These are phyloP conservation scores for Noctua janthe DNA, from an alignment of 2,888 invertebrate species.

Conservation along the genomic window DNA sequence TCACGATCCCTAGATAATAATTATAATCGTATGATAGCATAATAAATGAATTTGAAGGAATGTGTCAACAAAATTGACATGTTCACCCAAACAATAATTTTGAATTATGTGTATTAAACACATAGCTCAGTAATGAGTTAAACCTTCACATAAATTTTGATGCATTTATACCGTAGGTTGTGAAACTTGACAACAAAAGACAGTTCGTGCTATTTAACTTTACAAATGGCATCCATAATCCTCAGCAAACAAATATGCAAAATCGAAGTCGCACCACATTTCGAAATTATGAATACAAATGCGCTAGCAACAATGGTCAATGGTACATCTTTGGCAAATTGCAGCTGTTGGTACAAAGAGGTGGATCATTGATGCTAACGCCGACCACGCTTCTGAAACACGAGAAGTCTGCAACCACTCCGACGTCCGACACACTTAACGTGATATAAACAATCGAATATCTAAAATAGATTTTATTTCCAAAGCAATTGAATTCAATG, in stretches of 20 bases:
- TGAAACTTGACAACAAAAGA: conserved; percentile 33
- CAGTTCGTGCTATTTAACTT: conserved; percentile 44
- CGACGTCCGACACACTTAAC: conserved; percentile 80
- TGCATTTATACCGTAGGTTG: conserved; percentile 11
- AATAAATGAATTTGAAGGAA: conserved; percentile 44
- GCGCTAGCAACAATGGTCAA: conserved; percentile 63
- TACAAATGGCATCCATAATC: conserved; percentile 44
- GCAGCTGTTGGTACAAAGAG: conserved; percentile 77
- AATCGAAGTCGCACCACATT: conserved; percentile 55
- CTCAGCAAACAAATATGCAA: conserved; percentile 58
- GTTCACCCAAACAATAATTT: conserved; percentile 15
- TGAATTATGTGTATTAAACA: conserved; percentile 6
- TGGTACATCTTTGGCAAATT: conserved; percentile 64
- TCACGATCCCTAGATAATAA: conserved; percentile 67
- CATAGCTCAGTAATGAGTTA: conserved; percentile 7
- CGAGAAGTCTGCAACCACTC: conserved; percentile 84
- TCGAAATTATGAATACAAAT: conserved; percentile 62
- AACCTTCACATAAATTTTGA: conserved; percentile 12
- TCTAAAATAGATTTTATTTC: conserved; percentile 87
- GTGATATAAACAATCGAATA: conserved; percentile 83
- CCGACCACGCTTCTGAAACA: conserved; percentile 83
- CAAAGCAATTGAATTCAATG: conserved; percentile 86
- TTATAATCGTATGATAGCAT: conserved; percentile 51
- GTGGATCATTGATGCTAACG: conserved; percentile 80
- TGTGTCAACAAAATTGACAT: conserved; percentile 32